phyloP scores from a whole-genome alignment of 2,113 vertebrate genomes.

The Odocoileus virginianus region DNA sequence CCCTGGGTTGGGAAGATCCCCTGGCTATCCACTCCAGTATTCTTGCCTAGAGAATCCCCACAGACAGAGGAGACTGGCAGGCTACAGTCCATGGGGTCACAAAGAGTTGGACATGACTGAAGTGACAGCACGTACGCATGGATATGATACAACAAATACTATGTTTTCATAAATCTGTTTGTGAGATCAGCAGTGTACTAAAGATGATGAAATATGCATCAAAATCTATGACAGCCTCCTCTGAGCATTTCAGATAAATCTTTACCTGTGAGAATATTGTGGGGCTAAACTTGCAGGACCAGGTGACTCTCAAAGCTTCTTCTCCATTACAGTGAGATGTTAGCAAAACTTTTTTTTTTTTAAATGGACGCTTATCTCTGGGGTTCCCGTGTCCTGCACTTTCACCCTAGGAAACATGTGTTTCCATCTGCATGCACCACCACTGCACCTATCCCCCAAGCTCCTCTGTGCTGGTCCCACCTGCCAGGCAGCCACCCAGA shows the following conservation, averaged over 20 bases:
- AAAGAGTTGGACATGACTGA: background rate
- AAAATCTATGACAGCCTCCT: background rate
- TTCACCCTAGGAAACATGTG: background rate
- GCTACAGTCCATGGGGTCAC: background rate
- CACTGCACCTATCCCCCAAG: background rate
- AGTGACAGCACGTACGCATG: background rate
- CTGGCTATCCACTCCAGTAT: background rate
- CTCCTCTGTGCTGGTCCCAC: background rate
- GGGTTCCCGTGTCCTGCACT: background rate
- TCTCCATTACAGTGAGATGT: background rate
- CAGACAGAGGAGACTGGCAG: background rate
- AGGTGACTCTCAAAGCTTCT: background rate
- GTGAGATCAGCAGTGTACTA: background rate
- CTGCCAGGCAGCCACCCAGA: background rate
- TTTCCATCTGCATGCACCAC: background rate
- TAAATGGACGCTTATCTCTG: background rate
- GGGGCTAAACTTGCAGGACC: background rate
- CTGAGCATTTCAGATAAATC: constrained; percentile 17
- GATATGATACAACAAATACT: constrained; percentile 29
- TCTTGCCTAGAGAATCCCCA: background rate
- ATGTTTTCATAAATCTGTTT: constrained; percentile 37
- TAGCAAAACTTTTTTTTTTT: background rate
- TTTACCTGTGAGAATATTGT: constrained; percentile 19
- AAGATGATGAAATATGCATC: constrained; percentile 35
- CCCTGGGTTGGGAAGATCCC: background rate